phyloP scores from a whole-genome alignment of 1,140 invertebrate species.

The Hyphantria cunea region DNA sequence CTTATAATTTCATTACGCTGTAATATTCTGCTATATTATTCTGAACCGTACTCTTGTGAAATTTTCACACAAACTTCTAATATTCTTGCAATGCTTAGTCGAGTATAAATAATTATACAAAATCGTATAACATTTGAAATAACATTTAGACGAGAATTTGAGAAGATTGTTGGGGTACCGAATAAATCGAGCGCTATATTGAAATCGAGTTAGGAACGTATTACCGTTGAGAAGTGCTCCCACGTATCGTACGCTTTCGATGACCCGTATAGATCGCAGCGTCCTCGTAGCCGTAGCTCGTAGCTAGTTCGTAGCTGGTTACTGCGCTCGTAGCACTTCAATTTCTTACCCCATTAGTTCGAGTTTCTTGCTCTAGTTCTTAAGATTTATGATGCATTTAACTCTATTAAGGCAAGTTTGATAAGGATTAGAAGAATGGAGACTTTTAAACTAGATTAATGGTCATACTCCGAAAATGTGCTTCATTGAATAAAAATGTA shows the following conservation, averaged over 20 bases:
- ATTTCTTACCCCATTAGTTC: slow-evolving; percentile 43
- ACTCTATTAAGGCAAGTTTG: no score
- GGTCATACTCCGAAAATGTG: no score
- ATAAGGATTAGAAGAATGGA: no score
- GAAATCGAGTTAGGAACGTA: slow-evolving; percentile 50
- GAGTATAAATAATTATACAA: no score
- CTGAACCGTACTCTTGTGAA: background rate
- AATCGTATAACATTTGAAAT: no score
- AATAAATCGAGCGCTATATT: slow-evolving; percentile 57
- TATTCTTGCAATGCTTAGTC: no score
- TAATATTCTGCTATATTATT: slow-evolving; percentile 6
- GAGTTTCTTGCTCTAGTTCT: slow-evolving; percentile 29
- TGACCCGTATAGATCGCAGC: slow-evolving; percentile 42
- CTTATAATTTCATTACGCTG: slow-evolving; percentile 11
- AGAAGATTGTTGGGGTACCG: slow-evolving; percentile 36
- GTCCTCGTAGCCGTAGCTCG: slow-evolving; percentile 39
- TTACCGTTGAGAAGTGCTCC: slow-evolving; percentile 29
- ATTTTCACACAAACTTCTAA: no score
- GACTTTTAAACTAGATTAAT: no score
- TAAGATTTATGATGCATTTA: slow-evolving; percentile 11
- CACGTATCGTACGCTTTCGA: slow-evolving; percentile 28
- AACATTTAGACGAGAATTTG: slow-evolving; percentile 35
- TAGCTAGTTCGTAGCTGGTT: slow-evolving; percentile 45
- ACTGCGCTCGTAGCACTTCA: slow-evolving; percentile 42
- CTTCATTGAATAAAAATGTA: no score